phyloP scores from a whole-genome alignment of 2,797 vertebrate species.

The Acanthis flammea region DNA sequence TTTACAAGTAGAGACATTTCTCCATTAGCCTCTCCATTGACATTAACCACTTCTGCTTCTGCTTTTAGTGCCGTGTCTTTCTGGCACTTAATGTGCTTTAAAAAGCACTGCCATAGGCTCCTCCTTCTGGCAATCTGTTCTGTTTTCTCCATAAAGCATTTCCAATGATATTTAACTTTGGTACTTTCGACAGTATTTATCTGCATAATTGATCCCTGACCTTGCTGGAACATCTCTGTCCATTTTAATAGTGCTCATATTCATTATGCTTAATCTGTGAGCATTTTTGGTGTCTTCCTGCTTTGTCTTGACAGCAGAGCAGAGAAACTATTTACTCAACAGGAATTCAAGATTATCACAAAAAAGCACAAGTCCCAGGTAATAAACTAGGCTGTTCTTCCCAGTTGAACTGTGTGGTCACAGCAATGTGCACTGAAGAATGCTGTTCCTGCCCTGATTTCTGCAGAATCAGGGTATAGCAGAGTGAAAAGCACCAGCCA shows the following conservation, averaged over 20 bases:
- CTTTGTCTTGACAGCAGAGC: constrained; percentile 18
- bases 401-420: not conserved
- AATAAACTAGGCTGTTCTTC: constrained; percentile 1
- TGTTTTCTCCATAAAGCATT: not conserved
- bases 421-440: not conserved
- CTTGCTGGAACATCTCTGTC: not conserved
- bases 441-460: not conserved
- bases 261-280: not conserved
- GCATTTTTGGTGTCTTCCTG: not conserved
- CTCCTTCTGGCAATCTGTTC: not conserved
- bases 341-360: not conserved
- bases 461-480: not conserved
- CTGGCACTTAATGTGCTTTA: not conserved
- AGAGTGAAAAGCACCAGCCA: not conserved
- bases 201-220: constrained; percentile 8
- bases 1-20: not conserved
- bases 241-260: not conserved
- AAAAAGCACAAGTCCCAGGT: constrained; percentile 8
- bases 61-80: not conserved
- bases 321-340: not conserved
- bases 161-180: not conserved
- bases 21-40: not conserved
- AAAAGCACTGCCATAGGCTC: not conserved
- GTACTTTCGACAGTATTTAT: not conserved
- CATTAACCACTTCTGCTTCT: not conserved